Evolutionary conservation across 2,888 invertebrate species (phyloP), one percentile per base, ranked within the genome.

Genomic region (Seladonia tumulorum): DNA sequence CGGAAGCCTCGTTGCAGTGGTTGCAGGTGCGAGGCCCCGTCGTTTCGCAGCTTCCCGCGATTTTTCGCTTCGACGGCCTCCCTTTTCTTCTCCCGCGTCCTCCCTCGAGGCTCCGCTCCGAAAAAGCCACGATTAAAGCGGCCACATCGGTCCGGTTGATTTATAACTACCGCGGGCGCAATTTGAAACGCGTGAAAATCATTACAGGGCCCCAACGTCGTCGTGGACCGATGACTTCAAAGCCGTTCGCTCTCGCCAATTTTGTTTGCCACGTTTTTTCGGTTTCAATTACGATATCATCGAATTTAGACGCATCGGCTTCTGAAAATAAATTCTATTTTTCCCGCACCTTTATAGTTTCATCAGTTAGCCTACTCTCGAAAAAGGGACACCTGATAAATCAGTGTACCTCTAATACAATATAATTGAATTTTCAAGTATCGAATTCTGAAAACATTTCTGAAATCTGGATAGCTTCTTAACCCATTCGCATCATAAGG

Each of bases 101-200:
- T 74, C 18, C 22, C 42, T 29, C 7, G 81, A 71, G 85, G 39
- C 53, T 39, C 42, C n/a, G 22, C 29, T 35, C 35, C 78, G 57
- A 84, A 86, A 82, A 82, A 81, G 76, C 68, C 35, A 45, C 85
- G 87, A 88, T 87, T 87, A 86, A 88, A 86, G 29, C 79, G 45
- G 72, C 60, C 63, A 14, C 74, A 71, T 83, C 42, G 72, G 35
- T 3, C 70, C 25, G 57, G 18, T 75, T 88, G 88, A 88, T 86
- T 85, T 86, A 85, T 83, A 82, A 75, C 53, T 42, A 57, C 57
- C 45, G 4, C 57, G 25, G 57, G 45, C 53, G 68, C 77, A 68
- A 75, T 76, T 87, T 76, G 39, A 45, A 74, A 76, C 39, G 49
- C 68, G 68, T 39, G 29, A 57, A 63, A 68, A 72, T 71, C 75